These are phyloP conservation scores for Ailuropoda melanoleuca DNA, from an alignment of 2,113 vertebrate species.

Conservation along the genomic window DNA sequence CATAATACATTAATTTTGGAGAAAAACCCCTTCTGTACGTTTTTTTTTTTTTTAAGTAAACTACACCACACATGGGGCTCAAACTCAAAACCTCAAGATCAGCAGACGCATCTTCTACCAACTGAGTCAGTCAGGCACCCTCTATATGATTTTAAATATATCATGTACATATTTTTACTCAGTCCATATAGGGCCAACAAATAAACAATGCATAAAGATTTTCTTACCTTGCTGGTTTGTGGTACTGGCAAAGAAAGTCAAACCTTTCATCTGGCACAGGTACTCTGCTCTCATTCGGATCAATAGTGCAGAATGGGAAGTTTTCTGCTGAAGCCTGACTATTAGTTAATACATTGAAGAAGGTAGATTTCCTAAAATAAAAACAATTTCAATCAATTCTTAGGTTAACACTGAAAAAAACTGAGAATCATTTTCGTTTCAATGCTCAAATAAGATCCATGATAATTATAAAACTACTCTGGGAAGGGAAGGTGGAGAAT, in stretches of 20 bases:
- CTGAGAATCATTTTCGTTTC: neutral
- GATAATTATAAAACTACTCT: conserved; percentile 27
- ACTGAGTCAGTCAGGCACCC: neutral
- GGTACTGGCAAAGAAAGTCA: conserved; percentile 94
- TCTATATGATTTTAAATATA: neutral
- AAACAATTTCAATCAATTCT: conserved; percentile 62
- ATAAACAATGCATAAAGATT: neutral
- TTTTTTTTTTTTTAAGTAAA: neutral
- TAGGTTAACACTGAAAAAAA: conserved; percentile 82
- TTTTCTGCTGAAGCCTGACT: conserved; percentile 94
- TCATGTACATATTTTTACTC: neutral
- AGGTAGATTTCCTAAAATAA: conserved; percentile 93
- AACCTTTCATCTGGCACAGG: conserved; percentile 95
- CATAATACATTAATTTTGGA: conserved; percentile 18
- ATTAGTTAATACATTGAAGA: conserved; percentile 98
- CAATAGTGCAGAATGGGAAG: conserved; percentile 97
- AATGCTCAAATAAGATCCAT: conserved; percentile 19
- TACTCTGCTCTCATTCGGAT: conserved; percentile 97
- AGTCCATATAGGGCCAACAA: neutral
- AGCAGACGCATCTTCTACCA: neutral
- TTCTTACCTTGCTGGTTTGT: conserved; percentile 94
- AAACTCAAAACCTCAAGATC: neutral
- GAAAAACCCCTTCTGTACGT: neutral
- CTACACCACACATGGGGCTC: neutral
- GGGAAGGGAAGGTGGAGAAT: neutral